Conservation (phyloP, 2,113 vertebrate genomes). For the Sturnus vulgaris region DNA sequence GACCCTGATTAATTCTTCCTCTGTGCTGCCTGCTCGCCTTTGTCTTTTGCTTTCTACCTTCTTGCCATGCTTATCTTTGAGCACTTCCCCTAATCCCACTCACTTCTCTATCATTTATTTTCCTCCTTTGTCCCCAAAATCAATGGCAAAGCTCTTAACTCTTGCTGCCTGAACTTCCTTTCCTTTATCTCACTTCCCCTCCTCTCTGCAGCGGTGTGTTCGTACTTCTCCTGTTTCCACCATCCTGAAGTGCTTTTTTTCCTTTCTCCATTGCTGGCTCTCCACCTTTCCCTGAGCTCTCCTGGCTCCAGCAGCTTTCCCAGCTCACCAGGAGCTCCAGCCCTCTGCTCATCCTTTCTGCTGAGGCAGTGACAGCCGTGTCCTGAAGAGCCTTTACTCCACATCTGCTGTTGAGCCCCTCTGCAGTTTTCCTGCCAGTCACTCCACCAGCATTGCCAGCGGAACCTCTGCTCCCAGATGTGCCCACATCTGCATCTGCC, state of each 20-base stretch:
- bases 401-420: not conserved
- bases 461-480: not conserved
- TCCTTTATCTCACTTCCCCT: conserved; percentile 41
- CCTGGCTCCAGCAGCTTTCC: not conserved
- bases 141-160: conserved; percentile 48
- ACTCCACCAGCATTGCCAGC: not conserved
- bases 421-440: not conserved
- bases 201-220: not conserved
- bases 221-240: not conserved
- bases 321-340: not conserved
- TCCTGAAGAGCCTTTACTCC: not conserved
- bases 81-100: conserved; percentile 28
- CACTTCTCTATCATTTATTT: conserved; percentile 31
- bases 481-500: not conserved
- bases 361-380: rapidly evolving
- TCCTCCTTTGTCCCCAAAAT: conserved; percentile 25
- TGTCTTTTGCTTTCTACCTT: not conserved
- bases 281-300: not conserved
- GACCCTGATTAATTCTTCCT: not conserved
- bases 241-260: not conserved
- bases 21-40: rapidly evolving
- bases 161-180: conserved; percentile 31
- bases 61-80: conserved; percentile 18
- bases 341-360: not conserved
- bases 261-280: rapidly evolving